Conservation (phyloP, 2,888 invertebrate genomes). For the Litoditis marina region DNA sequence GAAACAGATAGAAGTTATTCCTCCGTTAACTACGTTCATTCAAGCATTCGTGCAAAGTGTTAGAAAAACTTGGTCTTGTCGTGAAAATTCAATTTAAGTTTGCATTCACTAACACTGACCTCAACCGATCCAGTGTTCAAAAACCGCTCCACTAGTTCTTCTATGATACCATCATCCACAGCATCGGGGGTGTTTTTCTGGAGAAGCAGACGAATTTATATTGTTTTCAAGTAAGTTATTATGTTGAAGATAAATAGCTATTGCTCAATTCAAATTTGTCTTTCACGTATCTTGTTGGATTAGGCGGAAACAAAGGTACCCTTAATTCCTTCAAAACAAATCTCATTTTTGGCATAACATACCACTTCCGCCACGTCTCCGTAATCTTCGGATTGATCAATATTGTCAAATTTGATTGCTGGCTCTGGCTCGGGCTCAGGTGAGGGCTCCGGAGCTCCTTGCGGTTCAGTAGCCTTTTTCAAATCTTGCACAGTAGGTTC, state of each 20-base stretch:
- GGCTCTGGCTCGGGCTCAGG: slow-evolving; percentile 44
- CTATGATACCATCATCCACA: slow-evolving; percentile 57
- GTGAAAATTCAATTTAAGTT: not conserved
- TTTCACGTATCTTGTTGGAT: too few species aligned
- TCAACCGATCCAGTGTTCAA: slow-evolving; percentile 52
- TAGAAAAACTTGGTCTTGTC: not conserved
- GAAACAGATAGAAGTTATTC: too few species aligned
- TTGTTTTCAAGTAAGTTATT: not conserved
- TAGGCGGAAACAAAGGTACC: too few species aligned
- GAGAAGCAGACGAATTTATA: too few species aligned
- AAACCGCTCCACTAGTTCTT: slow-evolving; percentile 55
- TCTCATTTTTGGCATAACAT: too few species aligned
- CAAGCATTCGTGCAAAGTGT: too few species aligned
- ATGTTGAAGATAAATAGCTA: slow-evolving; percentile 16
- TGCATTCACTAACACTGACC: too few species aligned
- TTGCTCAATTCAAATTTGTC: too few species aligned
- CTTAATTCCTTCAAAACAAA: too few species aligned
- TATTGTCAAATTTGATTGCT: slow-evolving; percentile 55
- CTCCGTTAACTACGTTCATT: too few species aligned
- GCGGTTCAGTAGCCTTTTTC: too few species aligned
- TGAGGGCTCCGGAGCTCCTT: not conserved
- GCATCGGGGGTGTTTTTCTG: slow-evolving; percentile 46
- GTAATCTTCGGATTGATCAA: slow-evolving; percentile 49
- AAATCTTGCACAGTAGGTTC: too few species aligned
- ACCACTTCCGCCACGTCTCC: slow-evolving; percentile 44